phyloP scores from a whole-genome alignment of 2,113 vertebrate genomes.

The Puma concolor region DNA sequence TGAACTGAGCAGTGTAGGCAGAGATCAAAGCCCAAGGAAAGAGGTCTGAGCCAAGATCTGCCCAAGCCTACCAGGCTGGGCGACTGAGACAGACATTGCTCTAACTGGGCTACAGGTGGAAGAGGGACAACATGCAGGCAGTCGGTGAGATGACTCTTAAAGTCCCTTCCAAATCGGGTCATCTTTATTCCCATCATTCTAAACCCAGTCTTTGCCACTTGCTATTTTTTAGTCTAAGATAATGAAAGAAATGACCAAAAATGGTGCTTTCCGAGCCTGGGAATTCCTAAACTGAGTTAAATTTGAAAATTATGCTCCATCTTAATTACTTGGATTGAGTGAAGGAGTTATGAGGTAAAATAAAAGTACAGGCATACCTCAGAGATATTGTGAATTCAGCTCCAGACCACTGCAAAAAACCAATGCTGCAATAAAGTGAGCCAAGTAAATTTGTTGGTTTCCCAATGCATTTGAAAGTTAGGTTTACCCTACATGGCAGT shows the following conservation, averaged over 20 bases:
- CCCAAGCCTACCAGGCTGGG: not conserved
- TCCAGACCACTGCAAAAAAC: not conserved
- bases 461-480: not conserved
- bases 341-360: not conserved
- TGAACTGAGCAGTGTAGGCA: not conserved
- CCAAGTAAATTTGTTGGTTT: not conserved
- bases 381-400: not conserved
- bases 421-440: not conserved
- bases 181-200: not conserved
- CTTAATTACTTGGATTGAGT: not conserved
- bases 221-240: not conserved
- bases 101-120: no score
- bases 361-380: not conserved
- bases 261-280: not conserved
- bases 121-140: not conserved
- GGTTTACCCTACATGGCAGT: not conserved
- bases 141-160: not conserved
- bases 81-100: not conserved
- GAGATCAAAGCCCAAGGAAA: not conserved
- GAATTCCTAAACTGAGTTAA: not conserved
- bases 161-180: not conserved
- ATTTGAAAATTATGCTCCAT: conserved; percentile 13
- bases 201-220: not conserved
- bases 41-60: not conserved
- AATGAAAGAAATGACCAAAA: not conserved